A percentile compares a stretch with the other conserved stretches of the same genome.
phyloP scores from a whole-genome alignment of 2,888 invertebrate species.

The Ecliptopera silaceata region DNA sequence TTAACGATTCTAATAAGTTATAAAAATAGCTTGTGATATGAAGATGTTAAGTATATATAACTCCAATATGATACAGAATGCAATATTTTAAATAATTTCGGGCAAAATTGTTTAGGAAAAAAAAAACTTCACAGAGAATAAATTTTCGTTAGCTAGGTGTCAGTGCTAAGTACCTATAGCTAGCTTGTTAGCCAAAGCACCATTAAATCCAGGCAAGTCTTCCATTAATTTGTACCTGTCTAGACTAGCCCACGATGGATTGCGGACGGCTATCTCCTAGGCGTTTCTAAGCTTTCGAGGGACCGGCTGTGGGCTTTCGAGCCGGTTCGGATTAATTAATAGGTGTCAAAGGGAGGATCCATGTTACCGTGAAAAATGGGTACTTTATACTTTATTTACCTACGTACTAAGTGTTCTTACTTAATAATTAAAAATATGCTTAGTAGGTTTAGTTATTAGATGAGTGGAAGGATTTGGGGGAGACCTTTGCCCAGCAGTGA shows the following conservation, averaged over 20 bases:
- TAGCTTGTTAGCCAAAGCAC: slow-evolving; percentile 19
- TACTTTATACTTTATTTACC: background rate
- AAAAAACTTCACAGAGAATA: too few species aligned
- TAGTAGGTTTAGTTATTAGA: too few species aligned
- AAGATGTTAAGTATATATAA: too few species aligned
- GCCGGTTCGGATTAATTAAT: slow-evolving; percentile 15
- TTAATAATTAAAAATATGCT: too few species aligned
- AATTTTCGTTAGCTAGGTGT: background rate
- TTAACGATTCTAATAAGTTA: too few species aligned
- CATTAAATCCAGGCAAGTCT: slow-evolving; percentile 13
- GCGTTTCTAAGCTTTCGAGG: slow-evolving; percentile 25
- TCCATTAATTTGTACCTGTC: slow-evolving; percentile 32
- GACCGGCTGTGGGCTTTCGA: slow-evolving; percentile 6
- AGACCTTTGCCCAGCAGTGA: too few species aligned
- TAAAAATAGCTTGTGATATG: too few species aligned
- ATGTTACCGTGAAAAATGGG: slow-evolving; percentile 1
- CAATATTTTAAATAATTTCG: background rate
- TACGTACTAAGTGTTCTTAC: too few species aligned
- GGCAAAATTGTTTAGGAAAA: too few species aligned
- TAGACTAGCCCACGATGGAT: slow-evolving; percentile 21
- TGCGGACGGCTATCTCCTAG: slow-evolving; percentile 30
- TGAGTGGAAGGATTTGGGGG: too few species aligned
- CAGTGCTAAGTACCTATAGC: background rate
- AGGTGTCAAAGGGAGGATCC: slow-evolving; percentile 3
- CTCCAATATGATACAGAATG: too few species aligned